Conservation (phyloP, 1,140 invertebrate genomes). For the Zaprionus tsacasi region DNA sequence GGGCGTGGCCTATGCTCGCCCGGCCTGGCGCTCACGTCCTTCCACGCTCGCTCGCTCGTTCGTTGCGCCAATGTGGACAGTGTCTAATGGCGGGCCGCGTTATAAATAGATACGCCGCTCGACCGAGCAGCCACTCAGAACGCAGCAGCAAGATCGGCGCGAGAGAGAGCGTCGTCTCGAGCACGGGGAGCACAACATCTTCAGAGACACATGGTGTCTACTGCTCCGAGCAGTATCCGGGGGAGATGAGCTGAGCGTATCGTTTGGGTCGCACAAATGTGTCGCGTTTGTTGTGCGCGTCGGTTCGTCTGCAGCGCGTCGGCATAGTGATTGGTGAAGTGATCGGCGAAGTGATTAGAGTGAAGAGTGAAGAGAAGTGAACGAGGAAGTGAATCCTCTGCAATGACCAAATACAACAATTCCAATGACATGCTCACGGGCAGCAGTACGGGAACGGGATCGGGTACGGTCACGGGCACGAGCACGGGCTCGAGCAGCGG, state of each 20-base stretch:
- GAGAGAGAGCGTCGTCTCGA: background rate
- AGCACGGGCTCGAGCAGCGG: background rate
- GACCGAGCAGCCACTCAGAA: conserved; percentile 72
- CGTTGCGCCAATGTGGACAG: conserved; percentile 42
- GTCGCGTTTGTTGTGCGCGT: conserved; percentile 68
- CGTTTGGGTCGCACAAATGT: conserved; percentile 76
- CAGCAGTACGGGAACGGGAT: background rate
- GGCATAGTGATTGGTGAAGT: conserved; percentile 32
- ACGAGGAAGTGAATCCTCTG: background rate
- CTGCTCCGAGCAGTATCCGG: conserved; percentile 38
- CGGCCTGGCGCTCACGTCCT: conserved; percentile 47
- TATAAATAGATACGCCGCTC: conserved; percentile 77
- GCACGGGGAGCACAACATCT: too few species aligned
- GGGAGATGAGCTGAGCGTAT: conserved; percentile 32
- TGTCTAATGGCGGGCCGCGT: conserved; percentile 71
- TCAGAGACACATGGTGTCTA: conserved; percentile 13
- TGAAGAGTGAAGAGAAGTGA: background rate
- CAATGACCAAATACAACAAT: conserved; percentile 77
- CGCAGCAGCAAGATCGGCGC: conserved; percentile 49
- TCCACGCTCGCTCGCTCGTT: conserved; percentile 46
- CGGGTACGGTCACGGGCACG: background rate
- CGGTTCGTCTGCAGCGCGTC: conserved; percentile 52
- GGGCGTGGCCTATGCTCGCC: conserved; percentile 54
- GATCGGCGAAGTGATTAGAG: conserved; percentile 4
- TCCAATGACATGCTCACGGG: conserved; percentile 46